phyloP scores from a whole-genome alignment of 2,797 vertebrate genomes.

The Alfaro cultratus region DNA sequence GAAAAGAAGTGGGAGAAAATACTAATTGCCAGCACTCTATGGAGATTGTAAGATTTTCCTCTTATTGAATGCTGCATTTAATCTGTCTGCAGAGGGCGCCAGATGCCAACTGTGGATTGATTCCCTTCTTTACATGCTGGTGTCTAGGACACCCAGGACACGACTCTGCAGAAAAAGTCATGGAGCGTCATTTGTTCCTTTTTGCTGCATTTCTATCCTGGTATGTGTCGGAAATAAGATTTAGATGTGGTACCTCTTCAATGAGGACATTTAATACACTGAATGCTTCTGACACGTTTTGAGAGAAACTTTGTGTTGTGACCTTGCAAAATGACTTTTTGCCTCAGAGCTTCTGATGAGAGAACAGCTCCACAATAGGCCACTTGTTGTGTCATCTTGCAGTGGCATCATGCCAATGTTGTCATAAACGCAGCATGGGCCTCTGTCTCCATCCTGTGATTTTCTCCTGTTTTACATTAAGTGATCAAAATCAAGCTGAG shows the following conservation, averaged over 20 bases:
- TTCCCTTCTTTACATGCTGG: too few species aligned
- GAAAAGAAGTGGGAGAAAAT: not conserved
- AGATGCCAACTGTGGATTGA: not conserved
- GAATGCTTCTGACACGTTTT: not conserved
- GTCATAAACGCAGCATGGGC: not conserved
- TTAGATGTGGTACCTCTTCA: not conserved
- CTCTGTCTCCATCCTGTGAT: not conserved
- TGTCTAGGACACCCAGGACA: not conserved
- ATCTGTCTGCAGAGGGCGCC: constrained; percentile 3
- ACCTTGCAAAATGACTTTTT: not conserved
- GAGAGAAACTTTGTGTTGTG: not conserved
- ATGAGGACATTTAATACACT: not conserved
- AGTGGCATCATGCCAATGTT: not conserved
- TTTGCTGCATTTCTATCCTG: not conserved
- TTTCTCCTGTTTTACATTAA: not conserved
- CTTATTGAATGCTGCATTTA: not conserved
- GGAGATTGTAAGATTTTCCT: not conserved
- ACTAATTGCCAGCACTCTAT: not conserved
- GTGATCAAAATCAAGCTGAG: not conserved
- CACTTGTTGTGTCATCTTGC: not conserved
- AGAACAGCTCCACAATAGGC: not conserved
- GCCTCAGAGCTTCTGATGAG: not conserved
- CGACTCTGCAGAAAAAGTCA: not conserved
- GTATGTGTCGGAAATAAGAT: not conserved
- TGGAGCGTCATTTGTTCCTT: not conserved